Percentiles rank a stretch among this genome's conserved stretches.
Evolutionary conservation across 2,113 vertebrate genomes (phyloP).

Genomic region (Sinocyclocheilus grahami): DNA sequence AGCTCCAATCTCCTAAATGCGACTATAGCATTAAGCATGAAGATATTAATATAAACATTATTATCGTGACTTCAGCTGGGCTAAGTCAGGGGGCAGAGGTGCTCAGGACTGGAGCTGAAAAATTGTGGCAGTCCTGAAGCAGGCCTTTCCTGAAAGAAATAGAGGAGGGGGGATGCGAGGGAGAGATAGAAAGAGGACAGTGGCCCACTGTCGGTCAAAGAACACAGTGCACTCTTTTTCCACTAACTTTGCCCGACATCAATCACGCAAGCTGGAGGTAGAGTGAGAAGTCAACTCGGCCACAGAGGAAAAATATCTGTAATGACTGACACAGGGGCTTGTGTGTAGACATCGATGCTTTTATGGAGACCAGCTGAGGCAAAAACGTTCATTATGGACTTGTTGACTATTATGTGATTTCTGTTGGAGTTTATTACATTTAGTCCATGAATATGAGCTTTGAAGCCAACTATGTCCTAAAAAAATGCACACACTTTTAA

Average conservation of each 20-base stretch:
- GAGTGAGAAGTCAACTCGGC: constrained; percentile 14
- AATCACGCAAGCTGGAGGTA: constrained; percentile 10
- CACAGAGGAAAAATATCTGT: constrained; percentile 1
- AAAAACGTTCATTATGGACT: background rate
- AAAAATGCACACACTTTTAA: background rate
- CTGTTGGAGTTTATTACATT: background rate
- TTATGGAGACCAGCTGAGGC: background rate
- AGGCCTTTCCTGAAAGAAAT: constrained; percentile 30
- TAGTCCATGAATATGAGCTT: background rate
- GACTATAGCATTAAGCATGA: too few relatives aligned
- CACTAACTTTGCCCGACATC: background rate
- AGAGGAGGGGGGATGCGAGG: background rate
- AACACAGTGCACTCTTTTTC: background rate
- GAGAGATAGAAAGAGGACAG: constrained; percentile 5
- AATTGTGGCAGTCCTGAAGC: constrained; percentile 26
- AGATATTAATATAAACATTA: background rate
- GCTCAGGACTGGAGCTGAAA: constrained; percentile 18
- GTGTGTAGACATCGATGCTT: background rate
- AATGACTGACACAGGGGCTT: background rate
- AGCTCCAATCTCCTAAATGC: too few relatives aligned
- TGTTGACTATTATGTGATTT: background rate
- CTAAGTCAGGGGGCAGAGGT: constrained; percentile 39
- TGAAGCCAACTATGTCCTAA: background rate
- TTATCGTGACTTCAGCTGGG: background rate
- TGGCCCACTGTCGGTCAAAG: background rate